These are phyloP conservation scores for Dasyprocta punctata DNA, from an alignment of 2,113 vertebrate species.

Conservation along the genomic window DNA sequence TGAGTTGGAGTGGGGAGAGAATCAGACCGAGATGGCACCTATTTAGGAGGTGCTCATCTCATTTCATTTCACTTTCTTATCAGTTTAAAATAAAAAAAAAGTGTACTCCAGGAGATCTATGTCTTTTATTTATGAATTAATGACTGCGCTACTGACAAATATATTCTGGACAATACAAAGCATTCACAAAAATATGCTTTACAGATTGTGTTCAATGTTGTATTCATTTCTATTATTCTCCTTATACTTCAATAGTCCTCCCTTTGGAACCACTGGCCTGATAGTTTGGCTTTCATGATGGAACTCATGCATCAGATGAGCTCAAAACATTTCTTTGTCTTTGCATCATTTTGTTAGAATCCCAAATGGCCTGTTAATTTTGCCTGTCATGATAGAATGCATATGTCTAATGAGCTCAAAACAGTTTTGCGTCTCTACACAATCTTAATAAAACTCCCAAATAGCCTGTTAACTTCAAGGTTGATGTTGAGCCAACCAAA, in stretches of 20 bases:
- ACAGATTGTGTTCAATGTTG: background rate
- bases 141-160: background rate
- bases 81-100: background rate
- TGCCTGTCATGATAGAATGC: background rate
- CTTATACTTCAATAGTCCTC: background rate
- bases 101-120: background rate
- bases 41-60: background rate
- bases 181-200: background rate
- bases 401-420: background rate
- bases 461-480: background rate
- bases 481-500: background rate
- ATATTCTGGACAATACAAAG: background rate
- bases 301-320: background rate
- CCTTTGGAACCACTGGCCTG: background rate
- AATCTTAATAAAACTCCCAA: background rate
- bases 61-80: background rate
- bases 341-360: conserved; percentile 26
- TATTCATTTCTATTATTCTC: background rate
- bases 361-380: background rate
- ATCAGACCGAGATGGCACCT: background rate
- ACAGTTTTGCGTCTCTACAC: background rate
- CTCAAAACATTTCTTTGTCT: background rate
- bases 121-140: background rate
- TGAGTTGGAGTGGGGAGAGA: background rate
- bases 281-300: background rate